Evolutionary conservation across 1,140 invertebrate genomes (phyloP).

Genomic region (Bombus fervidus): DNA sequence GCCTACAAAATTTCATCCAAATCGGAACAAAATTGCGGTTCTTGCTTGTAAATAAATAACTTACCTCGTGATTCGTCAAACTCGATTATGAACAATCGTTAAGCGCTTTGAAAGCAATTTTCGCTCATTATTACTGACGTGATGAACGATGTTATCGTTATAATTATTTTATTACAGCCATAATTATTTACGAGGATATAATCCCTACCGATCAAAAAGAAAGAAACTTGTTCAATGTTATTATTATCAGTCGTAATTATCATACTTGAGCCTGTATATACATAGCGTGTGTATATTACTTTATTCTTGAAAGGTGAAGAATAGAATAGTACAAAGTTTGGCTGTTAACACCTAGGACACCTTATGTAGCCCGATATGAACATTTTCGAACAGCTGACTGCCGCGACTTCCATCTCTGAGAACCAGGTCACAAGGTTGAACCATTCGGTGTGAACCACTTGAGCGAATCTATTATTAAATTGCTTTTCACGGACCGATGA

Average conservation of each 20-base stretch:
- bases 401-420: not conserved
- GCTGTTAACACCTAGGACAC: not conserved
- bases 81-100: not conserved
- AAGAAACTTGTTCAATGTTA: not conserved
- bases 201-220: not conserved
- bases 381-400: slow-evolving; percentile 47
- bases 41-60: not conserved
- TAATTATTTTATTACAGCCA: not conserved
- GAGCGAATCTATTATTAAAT: not conserved
- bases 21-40: no score
- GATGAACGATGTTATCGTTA: no score
- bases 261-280: no score
- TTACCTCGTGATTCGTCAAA: not conserved
- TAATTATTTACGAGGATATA: not conserved
- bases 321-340: not conserved
- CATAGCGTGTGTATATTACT: no score
- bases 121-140: no score
- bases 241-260: not conserved
- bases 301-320: no score
- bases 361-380: slow-evolving; percentile 14
- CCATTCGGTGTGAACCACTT: slow-evolving; percentile 3
- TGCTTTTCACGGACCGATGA: not conserved
- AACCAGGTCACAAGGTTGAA: slow-evolving; percentile 37
- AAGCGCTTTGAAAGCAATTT: not conserved
- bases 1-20: no score